These are phyloP conservation scores for Pongo pygmaeus DNA, from an alignment of 2,113 vertebrate species.

Conservation along the genomic window DNA sequence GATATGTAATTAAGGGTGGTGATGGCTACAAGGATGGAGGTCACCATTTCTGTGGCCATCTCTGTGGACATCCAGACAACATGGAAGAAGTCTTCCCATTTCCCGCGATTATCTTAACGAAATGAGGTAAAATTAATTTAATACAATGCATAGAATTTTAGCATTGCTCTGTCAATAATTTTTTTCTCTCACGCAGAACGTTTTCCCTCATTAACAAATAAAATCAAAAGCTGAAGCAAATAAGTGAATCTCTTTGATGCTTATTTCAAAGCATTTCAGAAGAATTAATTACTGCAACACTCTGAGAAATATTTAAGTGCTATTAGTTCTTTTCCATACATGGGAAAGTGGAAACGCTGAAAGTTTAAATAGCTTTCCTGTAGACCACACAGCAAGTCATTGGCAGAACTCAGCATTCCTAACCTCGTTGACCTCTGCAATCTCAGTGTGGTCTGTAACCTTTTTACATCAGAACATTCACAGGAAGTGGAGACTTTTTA, in stretches of 20 bases:
- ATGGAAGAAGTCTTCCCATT: not conserved
- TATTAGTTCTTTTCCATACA: constrained; percentile 59
- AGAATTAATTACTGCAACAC: constrained; percentile 64
- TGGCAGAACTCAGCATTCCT: not conserved
- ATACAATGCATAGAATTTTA: constrained; percentile 8
- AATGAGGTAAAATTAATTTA: not conserved
- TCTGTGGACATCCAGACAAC: not conserved
- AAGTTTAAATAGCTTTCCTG: constrained; percentile 39
- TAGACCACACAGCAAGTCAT: constrained; percentile 71
- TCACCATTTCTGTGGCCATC: not conserved
- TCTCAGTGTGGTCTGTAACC: constrained; percentile 21
- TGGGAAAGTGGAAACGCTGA: not conserved
- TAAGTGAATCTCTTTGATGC: constrained; percentile 69
- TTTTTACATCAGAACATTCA: constrained; percentile 30
- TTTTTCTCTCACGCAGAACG: constrained; percentile 37
- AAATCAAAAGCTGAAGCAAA: constrained; percentile 62
- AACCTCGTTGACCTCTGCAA: not conserved
- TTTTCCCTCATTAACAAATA: constrained; percentile 62
- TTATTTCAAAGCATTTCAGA: constrained; percentile 73
- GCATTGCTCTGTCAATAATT: not conserved
- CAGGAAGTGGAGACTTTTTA: constrained; percentile 18
- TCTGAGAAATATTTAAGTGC: constrained; percentile 62
- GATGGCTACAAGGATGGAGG: not conserved
- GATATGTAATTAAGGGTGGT: not conserved
- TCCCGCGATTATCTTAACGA: not conserved